Evolutionary conservation across 2,888 invertebrate species (phyloP).

Genomic region (Limnephilus marmoratus): DNA sequence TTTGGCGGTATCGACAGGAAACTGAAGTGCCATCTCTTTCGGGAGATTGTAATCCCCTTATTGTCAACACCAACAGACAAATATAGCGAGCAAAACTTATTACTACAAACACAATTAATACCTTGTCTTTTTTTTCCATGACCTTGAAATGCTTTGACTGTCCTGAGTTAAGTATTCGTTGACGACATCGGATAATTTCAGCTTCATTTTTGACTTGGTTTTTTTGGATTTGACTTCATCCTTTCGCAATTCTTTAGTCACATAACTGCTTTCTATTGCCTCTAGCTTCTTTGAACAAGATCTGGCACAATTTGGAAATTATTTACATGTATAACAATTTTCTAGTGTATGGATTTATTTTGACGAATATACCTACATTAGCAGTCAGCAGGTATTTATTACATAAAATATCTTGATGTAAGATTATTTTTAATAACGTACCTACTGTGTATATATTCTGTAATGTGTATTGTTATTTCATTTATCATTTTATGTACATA

Average conservation of each 20-base stretch:
- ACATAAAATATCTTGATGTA: not conserved
- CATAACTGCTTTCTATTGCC: slow-evolving; percentile 71
- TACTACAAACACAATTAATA: slow-evolving; percentile 65
- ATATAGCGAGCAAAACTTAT: not conserved
- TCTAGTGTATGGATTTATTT: not conserved
- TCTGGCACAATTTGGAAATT: slow-evolving; percentile 70
- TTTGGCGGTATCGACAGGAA: not conserved
- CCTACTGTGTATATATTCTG: not conserved
- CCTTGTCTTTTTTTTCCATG: slow-evolving; percentile 76
- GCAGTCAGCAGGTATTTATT: not conserved
- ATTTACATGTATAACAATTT: not conserved
- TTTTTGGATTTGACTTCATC: slow-evolving; percentile 76
- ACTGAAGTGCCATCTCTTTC: not conserved
- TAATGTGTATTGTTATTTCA: not conserved
- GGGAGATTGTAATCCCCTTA: no score
- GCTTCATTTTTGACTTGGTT: slow-evolving; percentile 72
- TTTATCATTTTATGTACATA: not conserved
- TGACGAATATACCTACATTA: not conserved
- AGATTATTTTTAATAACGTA: not conserved
- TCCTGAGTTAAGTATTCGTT: slow-evolving; percentile 72
- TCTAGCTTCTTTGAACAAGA: slow-evolving; percentile 82
- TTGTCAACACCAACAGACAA: not conserved
- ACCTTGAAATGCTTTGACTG: slow-evolving; percentile 69
- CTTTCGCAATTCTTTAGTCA: slow-evolving; percentile 70
- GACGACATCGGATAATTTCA: slow-evolving; percentile 73